Evolutionary conservation across 2,888 invertebrate genomes (phyloP), one percentile per base, ranked within the genome.

Genomic region (Tinea semifulvella): DNA sequence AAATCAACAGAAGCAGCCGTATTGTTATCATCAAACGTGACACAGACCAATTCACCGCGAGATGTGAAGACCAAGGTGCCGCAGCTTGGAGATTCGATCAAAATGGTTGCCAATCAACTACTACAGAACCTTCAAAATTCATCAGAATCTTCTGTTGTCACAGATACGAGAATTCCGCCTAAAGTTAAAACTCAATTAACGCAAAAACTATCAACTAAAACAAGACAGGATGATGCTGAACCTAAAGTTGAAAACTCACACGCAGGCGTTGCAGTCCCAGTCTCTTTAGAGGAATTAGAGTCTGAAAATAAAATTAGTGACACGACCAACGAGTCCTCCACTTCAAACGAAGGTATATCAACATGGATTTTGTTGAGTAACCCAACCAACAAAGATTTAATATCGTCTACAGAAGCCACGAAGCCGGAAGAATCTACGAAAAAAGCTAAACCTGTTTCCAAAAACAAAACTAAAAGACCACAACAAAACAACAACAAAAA

Each of bases 351-450:
- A 58, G 89, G 89, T 1, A 80, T 91, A 48, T 91, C 90, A 1
- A 91, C 91, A 1, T 91, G 91, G 91, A 87, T 91, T 48, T 72
- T 90, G 13, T 62, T 91, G 13, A 90, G 88, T 50, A 77, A 68
- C 49, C 71, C 82, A 1, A 52, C 64, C 2, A 65, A 61, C 2
- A 69, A 61, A 51, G 67, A 68, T 42, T 54, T 63, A 18, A 55
- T 43, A 17, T 18, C 57, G 25, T 63, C 74, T n/a, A 79, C 76
- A 1, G 79, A 77, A 50, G 60, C 77, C 3, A 69, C 72, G 5
- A 70, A 76, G 60, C 47, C 57, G 20, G 67, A 76, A 19, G 72
- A 70, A 42, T 54, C 52, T 14, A 55, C 54, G 14, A 76, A 76
- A 50, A 72, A 82, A 57, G 57, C 61, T 28, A 70, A 72, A 42